phyloP scores from a whole-genome alignment of 2,888 invertebrate species.

The Hesperia comma region DNA sequence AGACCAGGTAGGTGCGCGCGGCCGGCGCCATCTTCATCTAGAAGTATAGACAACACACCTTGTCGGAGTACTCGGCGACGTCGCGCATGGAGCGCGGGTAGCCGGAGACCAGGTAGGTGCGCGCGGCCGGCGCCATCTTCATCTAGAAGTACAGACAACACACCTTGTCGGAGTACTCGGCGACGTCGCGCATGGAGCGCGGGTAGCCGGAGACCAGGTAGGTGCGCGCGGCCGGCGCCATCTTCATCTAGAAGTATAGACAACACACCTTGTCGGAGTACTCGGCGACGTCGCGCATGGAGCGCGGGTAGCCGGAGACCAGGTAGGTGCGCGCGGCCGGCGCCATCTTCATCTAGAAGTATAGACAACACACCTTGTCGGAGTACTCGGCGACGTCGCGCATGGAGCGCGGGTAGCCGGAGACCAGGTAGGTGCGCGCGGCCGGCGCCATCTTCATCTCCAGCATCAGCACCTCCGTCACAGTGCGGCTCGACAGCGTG shows the following conservation, averaged over 20 bases:
- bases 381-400: constrained; percentile 95
- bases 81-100: too few species aligned
- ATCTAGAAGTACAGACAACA: too few species aligned
- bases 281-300: constrained; percentile 95
- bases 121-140: too few species aligned
- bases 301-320: constrained; percentile 94
- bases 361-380: constrained; percentile 87
- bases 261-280: constrained; percentile 92
- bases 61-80: too few species aligned
- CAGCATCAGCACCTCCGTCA: constrained; percentile 94
- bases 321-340: constrained; percentile 94
- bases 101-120: too few species aligned
- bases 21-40: constrained; percentile 96
- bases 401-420: constrained; percentile 96
- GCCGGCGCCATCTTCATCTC: constrained; percentile 97
- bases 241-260: too few species aligned
- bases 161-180: too few species aligned
- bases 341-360: constrained; percentile 94
- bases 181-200: too few species aligned
- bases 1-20: constrained; percentile 93
- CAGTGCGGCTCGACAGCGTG: constrained; percentile 92
- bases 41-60: too few species aligned
- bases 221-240: too few species aligned
- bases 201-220: too few species aligned
- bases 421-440: constrained; percentile 93